A percentile compares a stretch with the other conserved stretches of the same genome.
phyloP scores from a whole-genome alignment of 1,140 invertebrate genomes.

The Cydia fagiglandana region DNA sequence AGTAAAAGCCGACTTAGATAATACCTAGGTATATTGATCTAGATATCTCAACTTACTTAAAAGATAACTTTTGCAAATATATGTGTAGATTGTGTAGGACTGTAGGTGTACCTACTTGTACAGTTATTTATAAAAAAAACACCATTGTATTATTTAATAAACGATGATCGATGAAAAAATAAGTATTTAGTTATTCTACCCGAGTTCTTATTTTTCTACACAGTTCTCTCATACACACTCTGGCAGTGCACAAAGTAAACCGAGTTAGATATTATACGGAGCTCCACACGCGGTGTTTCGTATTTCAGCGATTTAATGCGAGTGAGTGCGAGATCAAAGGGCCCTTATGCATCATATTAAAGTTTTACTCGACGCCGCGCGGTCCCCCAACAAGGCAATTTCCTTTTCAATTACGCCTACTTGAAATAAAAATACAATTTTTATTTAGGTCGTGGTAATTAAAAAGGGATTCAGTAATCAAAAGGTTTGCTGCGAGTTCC shows the following conservation, averaged over 20 bases:
- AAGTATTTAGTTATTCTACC: too few species aligned
- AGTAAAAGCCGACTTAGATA: too few species aligned
- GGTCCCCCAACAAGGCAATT: constrained; percentile 67
- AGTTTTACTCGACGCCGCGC: constrained; percentile 72
- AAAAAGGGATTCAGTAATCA: constrained; percentile 78
- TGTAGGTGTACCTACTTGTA: too few species aligned
- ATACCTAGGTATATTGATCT: too few species aligned
- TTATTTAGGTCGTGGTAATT: constrained; percentile 77
- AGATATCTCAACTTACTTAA: too few species aligned
- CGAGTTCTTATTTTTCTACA: background rate
- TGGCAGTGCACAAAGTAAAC: background rate
- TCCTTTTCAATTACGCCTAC: constrained; percentile 78
- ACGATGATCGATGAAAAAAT: too few species aligned
- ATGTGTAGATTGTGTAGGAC: too few species aligned
- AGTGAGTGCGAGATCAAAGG: constrained; percentile 76
- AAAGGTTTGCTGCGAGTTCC: constrained; percentile 76
- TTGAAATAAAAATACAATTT: constrained; percentile 79
- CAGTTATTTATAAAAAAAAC: too few species aligned
- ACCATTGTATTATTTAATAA: too few species aligned
- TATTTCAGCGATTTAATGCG: constrained; percentile 66
- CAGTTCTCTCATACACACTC: background rate
- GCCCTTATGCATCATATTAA: constrained; percentile 76
- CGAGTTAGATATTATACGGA: background rate
- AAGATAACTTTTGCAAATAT: too few species aligned
- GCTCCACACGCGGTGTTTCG: constrained; percentile 36